These are phyloP conservation scores for Andrena chrysosceles DNA, from an alignment of 2,888 invertebrate species.

Conservation along the genomic window DNA sequence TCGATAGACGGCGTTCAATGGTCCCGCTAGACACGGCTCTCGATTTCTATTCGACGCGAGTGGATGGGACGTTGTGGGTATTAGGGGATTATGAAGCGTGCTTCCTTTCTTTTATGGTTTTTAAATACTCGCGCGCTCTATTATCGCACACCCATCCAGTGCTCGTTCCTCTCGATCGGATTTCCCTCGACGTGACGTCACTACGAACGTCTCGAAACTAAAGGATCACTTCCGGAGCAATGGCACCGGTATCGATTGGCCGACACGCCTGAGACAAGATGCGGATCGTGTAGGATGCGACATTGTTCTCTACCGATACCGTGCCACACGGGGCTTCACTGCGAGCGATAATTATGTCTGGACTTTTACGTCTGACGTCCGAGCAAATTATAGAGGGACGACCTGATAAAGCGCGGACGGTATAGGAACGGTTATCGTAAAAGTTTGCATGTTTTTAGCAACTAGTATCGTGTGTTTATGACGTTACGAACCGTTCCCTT, in stretches of 20 bases:
- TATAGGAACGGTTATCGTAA: conserved; percentile 9
- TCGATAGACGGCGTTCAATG: background rate
- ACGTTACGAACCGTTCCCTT: conserved; percentile 17
- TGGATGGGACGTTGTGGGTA: conserved; percentile 1
- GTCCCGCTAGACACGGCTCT: conserved; percentile 6
- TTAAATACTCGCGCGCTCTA: conserved; percentile 19
- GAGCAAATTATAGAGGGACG: background rate
- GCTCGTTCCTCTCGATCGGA: conserved; percentile 16
- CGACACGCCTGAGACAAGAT: conserved; percentile 54
- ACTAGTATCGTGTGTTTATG: conserved; percentile 23
- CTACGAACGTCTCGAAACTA: conserved; percentile 44
- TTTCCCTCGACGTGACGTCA: conserved; percentile 62
- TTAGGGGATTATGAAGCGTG: conserved; percentile 26
- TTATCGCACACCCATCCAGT: conserved; percentile 42
- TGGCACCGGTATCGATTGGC: conserved; percentile 69
- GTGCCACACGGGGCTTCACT: background rate
- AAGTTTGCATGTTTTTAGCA: conserved; percentile 7
- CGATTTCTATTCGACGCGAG: conserved; percentile 3
- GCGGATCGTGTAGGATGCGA: conserved; percentile 52
- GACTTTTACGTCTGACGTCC: conserved; percentile 22
- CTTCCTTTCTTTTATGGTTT: conserved; percentile 18
- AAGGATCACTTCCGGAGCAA: conserved; percentile 66
- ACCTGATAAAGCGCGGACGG: background rate
- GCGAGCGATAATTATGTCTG: conserved; percentile 1
- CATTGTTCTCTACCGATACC: conserved; percentile 52